Conservation (phyloP, 1,140 invertebrate genomes). For the Drosophila athabasca region DNA sequence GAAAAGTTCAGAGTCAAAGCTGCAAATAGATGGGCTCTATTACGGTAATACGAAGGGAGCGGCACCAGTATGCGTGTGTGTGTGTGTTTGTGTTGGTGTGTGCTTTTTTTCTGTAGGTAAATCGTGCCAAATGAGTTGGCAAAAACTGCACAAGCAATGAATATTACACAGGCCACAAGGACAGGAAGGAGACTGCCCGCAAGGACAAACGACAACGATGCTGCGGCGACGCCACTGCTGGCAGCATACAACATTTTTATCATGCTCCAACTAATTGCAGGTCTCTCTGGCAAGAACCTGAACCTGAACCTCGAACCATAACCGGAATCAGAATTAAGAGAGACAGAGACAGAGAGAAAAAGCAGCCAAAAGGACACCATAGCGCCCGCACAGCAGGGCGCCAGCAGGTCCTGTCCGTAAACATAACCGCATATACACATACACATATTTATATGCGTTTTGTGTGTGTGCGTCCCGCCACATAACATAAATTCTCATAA, state of each 20-base stretch:
- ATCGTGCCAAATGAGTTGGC: conserved; percentile 67
- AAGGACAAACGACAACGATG: conserved; percentile 3
- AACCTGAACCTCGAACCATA: conserved; percentile 9
- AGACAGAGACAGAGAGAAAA: neutral
- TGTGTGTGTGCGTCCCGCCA: conserved; percentile 28
- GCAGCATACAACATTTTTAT: conserved; percentile 64
- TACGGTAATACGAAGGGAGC: neutral
- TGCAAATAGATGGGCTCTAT: conserved; percentile 28
- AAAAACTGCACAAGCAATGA: conserved; percentile 51
- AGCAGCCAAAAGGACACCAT: conserved; percentile 24
- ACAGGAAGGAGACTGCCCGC: neutral
- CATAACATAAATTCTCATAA: conserved; percentile 81
- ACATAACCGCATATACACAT: conserved; percentile 7
- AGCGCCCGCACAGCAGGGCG: conserved; percentile 42
- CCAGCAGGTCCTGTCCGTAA: conserved; percentile 42
- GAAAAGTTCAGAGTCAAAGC: conserved; percentile 26
- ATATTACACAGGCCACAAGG: conserved; percentile 11
- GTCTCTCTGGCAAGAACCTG: conserved; percentile 14
- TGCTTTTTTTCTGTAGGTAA: conserved; percentile 48
- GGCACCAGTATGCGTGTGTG: conserved; percentile 6
- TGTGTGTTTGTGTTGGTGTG: conserved; percentile 20
- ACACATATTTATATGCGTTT: conserved; percentile 2
- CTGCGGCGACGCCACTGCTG: neutral
- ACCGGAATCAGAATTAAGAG: conserved; percentile 14
- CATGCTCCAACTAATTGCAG: conserved; percentile 72